These are phyloP conservation scores for Coronaproctus castanopsis DNA, from an alignment of 2,888 invertebrate species.

Conservation along the genomic window DNA sequence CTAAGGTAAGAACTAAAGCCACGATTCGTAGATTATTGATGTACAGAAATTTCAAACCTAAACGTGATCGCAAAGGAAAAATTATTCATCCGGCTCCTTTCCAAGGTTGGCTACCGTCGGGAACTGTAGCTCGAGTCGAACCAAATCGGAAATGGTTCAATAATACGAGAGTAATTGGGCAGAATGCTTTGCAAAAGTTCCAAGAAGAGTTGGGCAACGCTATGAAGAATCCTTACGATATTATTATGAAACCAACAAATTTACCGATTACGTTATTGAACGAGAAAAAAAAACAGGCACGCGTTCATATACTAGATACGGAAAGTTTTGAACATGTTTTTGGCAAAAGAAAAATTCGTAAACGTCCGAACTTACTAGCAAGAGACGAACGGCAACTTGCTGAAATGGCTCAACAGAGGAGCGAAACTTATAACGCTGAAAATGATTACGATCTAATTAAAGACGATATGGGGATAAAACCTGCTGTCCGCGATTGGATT, in stretches of 20 bases:
- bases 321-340: constrained; percentile 87
- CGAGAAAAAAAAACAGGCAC: constrained; percentile 69
- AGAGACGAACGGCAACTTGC: constrained; percentile 59
- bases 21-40: constrained; percentile 94
- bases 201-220: constrained; percentile 89
- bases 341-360: constrained; percentile 81
- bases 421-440: constrained; percentile 49
- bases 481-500: constrained; percentile 74
- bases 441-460: constrained; percentile 62
- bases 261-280: constrained; percentile 84
- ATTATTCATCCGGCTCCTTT: constrained; percentile 89
- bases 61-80: constrained; percentile 58
- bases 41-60: constrained; percentile 95
- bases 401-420: constrained; percentile 45
- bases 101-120: constrained; percentile 65
- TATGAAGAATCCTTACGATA: constrained; percentile 88
- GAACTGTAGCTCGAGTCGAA: constrained; percentile 82
- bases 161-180: constrained; percentile 90
- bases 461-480: constrained; percentile 53
- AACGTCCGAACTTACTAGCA: constrained; percentile 59
- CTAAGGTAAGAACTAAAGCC: constrained; percentile 63
- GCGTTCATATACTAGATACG: constrained; percentile 87
- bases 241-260: constrained; percentile 89
- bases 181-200: constrained; percentile 68
- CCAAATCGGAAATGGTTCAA: constrained; percentile 99